A percentile compares a stretch with the other conserved stretches of the same genome.
These are phyloP conservation scores for Probaryconus sp. DNA, from an alignment of 1,140 invertebrate genomes.

Conservation along the genomic window DNA sequence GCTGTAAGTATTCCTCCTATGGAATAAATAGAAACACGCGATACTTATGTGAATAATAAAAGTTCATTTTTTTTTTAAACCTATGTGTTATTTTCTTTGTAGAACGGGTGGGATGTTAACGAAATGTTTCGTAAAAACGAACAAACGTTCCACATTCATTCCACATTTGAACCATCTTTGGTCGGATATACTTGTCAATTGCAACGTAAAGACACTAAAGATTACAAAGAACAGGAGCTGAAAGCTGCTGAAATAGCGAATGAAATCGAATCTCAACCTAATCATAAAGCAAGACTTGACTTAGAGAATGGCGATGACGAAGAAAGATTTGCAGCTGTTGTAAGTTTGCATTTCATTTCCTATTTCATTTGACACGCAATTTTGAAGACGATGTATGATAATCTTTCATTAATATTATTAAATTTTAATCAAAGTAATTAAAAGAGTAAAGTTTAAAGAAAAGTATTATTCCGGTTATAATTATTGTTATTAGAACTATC, in stretches of 20 bases:
- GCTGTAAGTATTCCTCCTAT: slow-evolving; percentile 68
- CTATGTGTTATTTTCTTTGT: slow-evolving; percentile 9
- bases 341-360: slow-evolving; percentile 74
- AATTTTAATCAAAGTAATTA: too few relatives aligned
- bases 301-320: slow-evolving; percentile 96
- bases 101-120: slow-evolving; percentile 96
- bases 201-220: slow-evolving; percentile 89
- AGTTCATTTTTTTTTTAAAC: slow-evolving; percentile 26
- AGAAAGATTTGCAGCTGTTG: slow-evolving; percentile 87
- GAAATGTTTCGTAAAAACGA: slow-evolving; percentile 98
- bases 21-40: too few relatives aligned
- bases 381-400: slow-evolving; percentile 4
- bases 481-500: too few relatives aligned
- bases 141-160: slow-evolving; percentile 91
- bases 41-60: slow-evolving; percentile 5
- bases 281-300: slow-evolving; percentile 88
- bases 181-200: slow-evolving; percentile 92
- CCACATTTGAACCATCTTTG: slow-evolving; percentile 91
- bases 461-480: too few relatives aligned
- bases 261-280: slow-evolving; percentile 92
- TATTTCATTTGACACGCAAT: slow-evolving; percentile 3
- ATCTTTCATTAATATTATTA: too few relatives aligned
- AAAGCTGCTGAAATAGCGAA: slow-evolving; percentile 92
- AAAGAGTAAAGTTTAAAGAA: too few relatives aligned
- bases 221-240: slow-evolving; percentile 84